Evolutionary conservation across 2,113 vertebrate genomes (phyloP).

Genomic region (Dipodomys stephensi): DNA sequence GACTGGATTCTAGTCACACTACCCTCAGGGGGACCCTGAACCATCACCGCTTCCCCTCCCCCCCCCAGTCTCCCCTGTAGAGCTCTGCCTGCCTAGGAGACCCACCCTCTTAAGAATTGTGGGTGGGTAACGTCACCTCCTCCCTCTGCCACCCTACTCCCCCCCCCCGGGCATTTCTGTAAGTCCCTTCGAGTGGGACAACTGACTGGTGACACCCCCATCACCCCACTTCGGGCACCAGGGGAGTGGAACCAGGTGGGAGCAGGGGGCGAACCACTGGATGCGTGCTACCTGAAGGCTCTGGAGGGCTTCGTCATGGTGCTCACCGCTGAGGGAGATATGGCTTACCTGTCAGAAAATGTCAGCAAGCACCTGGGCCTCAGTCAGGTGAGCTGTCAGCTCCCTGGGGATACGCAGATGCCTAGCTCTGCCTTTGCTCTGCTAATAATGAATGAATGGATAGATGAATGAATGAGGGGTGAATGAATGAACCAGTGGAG

Average conservation of each 20-base stretch:
- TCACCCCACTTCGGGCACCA: slow-evolving; percentile 38
- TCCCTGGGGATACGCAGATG: not conserved
- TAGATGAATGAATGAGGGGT: too few relatives aligned
- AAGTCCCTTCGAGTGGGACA: not conserved
- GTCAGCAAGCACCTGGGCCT: slow-evolving; percentile 93
- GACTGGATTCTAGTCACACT: not conserved
- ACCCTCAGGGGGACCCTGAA: not conserved
- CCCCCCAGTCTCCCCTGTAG: too few relatives aligned
- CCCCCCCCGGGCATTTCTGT: not conserved
- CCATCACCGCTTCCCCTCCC: not conserved
- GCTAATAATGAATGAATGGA: too few relatives aligned
- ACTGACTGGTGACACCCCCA: slow-evolving; percentile 20
- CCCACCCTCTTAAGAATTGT: slow-evolving; percentile 31
- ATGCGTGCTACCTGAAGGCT: slow-evolving; percentile 90
- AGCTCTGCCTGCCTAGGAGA: not conserved
- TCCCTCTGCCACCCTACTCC: not conserved
- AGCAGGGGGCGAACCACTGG: slow-evolving; percentile 84
- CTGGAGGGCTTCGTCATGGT: slow-evolving; percentile 94
- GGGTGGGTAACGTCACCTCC: not conserved
- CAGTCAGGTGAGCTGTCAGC: slow-evolving; percentile 88
- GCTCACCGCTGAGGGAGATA: slow-evolving; percentile 91
- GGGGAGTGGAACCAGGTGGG: slow-evolving; percentile 83
- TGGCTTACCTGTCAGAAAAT: slow-evolving; percentile 93
- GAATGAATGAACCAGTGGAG: too few relatives aligned
- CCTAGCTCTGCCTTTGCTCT: not conserved